Percentiles rank a stretch among this genome's conserved stretches.
Evolutionary conservation across 2,797 vertebrate genomes (phyloP).

Genomic region (Galago senegalensis): DNA sequence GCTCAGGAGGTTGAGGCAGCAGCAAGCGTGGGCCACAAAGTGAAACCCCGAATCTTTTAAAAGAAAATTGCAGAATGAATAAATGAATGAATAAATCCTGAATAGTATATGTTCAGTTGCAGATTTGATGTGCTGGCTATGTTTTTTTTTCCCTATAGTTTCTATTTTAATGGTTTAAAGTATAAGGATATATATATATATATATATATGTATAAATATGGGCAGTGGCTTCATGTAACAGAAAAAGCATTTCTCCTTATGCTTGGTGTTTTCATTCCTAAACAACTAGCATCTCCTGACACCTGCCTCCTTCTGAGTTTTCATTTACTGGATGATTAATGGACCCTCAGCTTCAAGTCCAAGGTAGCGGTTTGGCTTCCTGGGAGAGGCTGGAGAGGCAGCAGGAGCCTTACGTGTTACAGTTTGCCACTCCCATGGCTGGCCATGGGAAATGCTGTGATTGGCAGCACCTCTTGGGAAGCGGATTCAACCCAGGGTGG

Average conservation of each 20-base stretch:
- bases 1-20: background rate
- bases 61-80: background rate
- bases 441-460: conserved; percentile 98
- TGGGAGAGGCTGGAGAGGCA: conserved; percentile 96
- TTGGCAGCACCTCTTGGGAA: conserved; percentile 96
- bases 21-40: background rate
- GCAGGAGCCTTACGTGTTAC: conserved; percentile 98
- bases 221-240: rapidly evolving
- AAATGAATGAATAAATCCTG: background rate
- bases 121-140: background rate
- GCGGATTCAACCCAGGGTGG: conserved; percentile 96
- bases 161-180: background rate
- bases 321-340: conserved; percentile 97
- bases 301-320: conserved; percentile 98
- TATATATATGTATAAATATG: too few species aligned
- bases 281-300: background rate
- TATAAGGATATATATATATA: background rate
- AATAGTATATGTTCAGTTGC: background rate
- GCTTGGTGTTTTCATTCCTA: background rate
- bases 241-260: background rate
- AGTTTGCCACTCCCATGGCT: conserved; percentile 95
- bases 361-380: conserved; percentile 95
- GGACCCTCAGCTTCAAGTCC: conserved; percentile 96
- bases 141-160: background rate
- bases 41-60: background rate